Evolutionary conservation across 1,140 invertebrate species (phyloP), one percentile per base, ranked within the genome.

Genomic region (Drosophila sproati): DNA sequence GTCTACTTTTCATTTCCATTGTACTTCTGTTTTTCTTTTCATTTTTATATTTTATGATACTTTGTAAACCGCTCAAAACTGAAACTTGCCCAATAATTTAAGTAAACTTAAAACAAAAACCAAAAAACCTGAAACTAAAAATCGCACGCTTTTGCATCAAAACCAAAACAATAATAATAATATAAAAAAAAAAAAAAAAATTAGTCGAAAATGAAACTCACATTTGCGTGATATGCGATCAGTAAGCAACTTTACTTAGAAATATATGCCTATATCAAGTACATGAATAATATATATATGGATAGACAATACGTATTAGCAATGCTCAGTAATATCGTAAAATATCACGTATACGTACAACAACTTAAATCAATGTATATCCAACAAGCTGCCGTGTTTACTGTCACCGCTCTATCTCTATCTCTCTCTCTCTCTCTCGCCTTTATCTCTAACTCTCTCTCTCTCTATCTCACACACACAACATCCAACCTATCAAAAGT

Each of bases 141-240:
- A 90, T 71, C 86, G 90, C 90, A 91, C 90, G 90, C 90, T 91
- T 91, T 83, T 91, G 90, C 90, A 91, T 91, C 88, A 91, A 81
- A 74, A 80, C 72, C 37, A 76, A 71, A 74, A 50, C 55, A 47
- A 63, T 63, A 51, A 75, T 67, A 73, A 71, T 43, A 76, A 20
- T 20, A 20, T 1, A 20, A 20, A 20, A 20, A 20, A 20, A 20
- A 20, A 20, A 20, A 1, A 56, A 78, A 56, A 54, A 66, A 59
- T 73, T 73, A 74, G 64, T 60, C 5, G 41, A 70, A 80, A 83
- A 70, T 35, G 68, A 88, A 77, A 72, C 77, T 70, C 83, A 87
- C 68, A 47, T 54, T 77, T 74, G 75, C 75, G 75, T 89, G 80
- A 86, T 72, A 73, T 87, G 83, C 83, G 85, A 87, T 89, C 85